A percentile compares a stretch with the other conserved stretches of the same genome.
Evolutionary conservation across 2,888 invertebrate genomes (phyloP).

Genomic region (Ormyrus labotus): DNA sequence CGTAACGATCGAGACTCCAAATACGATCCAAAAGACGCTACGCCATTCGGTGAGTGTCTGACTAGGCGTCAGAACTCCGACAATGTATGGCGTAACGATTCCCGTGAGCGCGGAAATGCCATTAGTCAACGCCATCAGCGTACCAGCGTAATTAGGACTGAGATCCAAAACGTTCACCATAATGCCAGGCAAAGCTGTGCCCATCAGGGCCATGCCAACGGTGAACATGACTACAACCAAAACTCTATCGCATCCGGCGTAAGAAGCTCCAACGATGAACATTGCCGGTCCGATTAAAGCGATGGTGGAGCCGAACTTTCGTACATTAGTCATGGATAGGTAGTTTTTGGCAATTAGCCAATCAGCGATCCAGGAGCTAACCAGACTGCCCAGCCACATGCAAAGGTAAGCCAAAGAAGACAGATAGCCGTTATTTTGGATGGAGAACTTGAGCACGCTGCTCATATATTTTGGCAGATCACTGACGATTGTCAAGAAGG

Average conservation of each 20-base stretch:
- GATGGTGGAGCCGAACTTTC: conserved; percentile 76
- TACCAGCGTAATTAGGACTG: conserved; percentile 77
- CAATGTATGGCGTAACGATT: conserved; percentile 83
- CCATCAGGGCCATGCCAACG: conserved; percentile 76
- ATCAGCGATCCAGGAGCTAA: conserved; percentile 74
- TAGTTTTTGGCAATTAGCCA: conserved; percentile 70
- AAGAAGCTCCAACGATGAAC: conserved; percentile 76
- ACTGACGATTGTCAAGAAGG: conserved; percentile 72
- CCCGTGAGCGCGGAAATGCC: conserved; percentile 85
- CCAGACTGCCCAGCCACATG: conserved; percentile 75
- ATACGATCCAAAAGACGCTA: conserved; percentile 87
- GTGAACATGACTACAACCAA: conserved; percentile 75
- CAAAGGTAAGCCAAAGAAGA: conserved; percentile 76
- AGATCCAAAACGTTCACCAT: conserved; percentile 77
- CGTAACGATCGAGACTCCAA: conserved; percentile 82
- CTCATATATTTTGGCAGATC: conserved; percentile 76
- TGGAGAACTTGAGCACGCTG: conserved; percentile 73
- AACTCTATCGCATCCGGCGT: conserved; percentile 75
- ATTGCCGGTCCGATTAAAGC: conserved; percentile 76
- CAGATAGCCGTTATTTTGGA: conserved; percentile 74
- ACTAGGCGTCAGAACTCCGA: conserved; percentile 79
- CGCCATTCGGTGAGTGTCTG: conserved; percentile 81
- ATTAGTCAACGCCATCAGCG: conserved; percentile 76
- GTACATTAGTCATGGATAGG: conserved; percentile 73
- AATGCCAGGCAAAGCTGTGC: conserved; percentile 76